phyloP scores from a whole-genome alignment of 2,113 vertebrate species.

The Xenopus borealis region DNA sequence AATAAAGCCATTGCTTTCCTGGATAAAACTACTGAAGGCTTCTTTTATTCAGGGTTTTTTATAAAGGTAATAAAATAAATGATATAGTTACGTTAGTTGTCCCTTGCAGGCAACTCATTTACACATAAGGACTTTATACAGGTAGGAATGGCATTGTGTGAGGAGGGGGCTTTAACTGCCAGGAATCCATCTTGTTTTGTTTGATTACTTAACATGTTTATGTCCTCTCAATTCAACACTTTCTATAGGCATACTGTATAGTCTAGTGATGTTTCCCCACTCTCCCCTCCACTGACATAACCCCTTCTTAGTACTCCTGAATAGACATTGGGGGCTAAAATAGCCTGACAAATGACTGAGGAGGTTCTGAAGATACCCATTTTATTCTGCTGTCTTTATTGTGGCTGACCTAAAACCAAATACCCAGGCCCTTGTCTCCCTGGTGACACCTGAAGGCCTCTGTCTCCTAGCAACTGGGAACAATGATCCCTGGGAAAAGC shows the following conservation, averaged over 20 bases:
- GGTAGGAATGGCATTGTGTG: neutral
- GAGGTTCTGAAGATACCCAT: conserved; percentile 77
- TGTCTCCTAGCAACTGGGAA: conserved; percentile 75
- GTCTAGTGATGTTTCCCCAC: conserved; percentile 40
- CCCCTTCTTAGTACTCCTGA: conserved; percentile 53
- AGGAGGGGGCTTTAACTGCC: conserved; percentile 10
- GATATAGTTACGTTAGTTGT: no score
- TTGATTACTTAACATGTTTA: conserved; percentile 45
- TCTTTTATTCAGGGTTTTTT: no score
- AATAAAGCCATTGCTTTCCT: no score
- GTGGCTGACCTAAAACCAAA: conserved; percentile 75
- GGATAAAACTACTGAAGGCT: no score
- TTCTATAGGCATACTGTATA: conserved; percentile 40
- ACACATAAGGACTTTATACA: neutral
- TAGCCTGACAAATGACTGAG: conserved; percentile 77
- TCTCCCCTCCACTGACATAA: conserved; percentile 34
- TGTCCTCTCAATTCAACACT: conserved; percentile 32
- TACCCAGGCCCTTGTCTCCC: conserved; percentile 78
- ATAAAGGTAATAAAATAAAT: no score
- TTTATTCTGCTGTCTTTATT: conserved; percentile 72
- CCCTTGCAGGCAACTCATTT: neutral
- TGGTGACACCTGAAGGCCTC: conserved; percentile 76
- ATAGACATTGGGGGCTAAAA: conserved; percentile 65
- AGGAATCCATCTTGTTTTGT: conserved; percentile 40
- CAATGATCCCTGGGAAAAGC: conserved; percentile 85